Conservation (phyloP, 2,797 vertebrate genomes). For the Clamator glandarius region DNA sequence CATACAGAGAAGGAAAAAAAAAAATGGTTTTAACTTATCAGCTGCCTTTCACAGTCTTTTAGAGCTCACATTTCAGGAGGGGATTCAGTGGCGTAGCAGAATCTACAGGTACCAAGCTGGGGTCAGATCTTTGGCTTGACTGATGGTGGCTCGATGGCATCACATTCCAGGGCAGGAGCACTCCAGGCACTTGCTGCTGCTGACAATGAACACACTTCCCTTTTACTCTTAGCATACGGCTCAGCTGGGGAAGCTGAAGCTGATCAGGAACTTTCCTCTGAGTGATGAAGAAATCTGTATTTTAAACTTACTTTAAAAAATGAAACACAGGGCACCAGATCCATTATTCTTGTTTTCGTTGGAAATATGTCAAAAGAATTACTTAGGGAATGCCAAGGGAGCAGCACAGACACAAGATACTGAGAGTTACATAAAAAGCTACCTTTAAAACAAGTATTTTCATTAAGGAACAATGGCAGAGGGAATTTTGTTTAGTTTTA, state of each 20-base stretch:
- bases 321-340: background rate
- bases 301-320: background rate
- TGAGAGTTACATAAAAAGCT: background rate
- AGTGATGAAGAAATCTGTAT: background rate
- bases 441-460: background rate
- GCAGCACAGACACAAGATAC: background rate
- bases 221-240: background rate
- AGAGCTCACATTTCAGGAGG: background rate
- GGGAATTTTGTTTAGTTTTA: background rate
- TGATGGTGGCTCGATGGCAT: accelerated
- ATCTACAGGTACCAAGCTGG: background rate
- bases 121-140: background rate
- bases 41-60: background rate
- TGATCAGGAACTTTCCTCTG: background rate
- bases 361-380: background rate
- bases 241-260: background rate
- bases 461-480: background rate
- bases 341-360: background rate
- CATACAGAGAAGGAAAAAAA: background rate
- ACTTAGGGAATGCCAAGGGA: background rate
- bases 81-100: background rate
- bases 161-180: background rate
- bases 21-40: background rate
- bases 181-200: background rate
- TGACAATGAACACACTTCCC: background rate